Conservation (phyloP, 1,140 invertebrate species). For the Trachymyrmex cornetzi region DNA sequence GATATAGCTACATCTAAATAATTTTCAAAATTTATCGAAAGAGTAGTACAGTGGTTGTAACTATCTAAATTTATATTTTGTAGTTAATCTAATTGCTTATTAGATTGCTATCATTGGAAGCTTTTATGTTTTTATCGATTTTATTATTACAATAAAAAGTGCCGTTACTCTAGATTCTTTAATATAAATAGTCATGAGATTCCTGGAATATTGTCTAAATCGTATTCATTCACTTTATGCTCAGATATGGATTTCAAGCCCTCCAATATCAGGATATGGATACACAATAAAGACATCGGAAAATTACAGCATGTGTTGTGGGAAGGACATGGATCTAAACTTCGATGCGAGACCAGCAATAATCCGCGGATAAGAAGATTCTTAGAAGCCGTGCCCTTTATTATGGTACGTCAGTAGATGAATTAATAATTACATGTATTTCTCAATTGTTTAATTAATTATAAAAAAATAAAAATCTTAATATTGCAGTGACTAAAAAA, state of each 20-base stretch:
- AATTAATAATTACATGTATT: background rate
- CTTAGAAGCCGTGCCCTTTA: slow-evolving; percentile 94
- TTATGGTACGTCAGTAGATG: slow-evolving; percentile 90
- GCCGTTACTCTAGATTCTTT: background rate
- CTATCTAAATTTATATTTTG: background rate
- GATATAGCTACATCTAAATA: background rate
- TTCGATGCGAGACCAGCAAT: slow-evolving; percentile 94
- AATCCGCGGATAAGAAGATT: slow-evolving; percentile 93
- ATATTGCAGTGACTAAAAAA: background rate
- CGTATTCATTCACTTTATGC: background rate
- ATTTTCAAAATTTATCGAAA: background rate
- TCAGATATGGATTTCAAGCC: slow-evolving; percentile 91
- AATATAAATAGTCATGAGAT: background rate
- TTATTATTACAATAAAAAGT: background rate
- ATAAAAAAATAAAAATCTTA: background rate
- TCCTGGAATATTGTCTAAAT: background rate
- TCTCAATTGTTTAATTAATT: background rate
- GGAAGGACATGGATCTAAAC: slow-evolving; percentile 94
- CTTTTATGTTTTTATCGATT: slow-evolving; percentile 5
- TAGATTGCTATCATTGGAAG: too few species aligned
- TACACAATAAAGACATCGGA: slow-evolving; percentile 94
- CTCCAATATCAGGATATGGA: slow-evolving; percentile 96
- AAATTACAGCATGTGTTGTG: slow-evolving; percentile 94
- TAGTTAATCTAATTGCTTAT: background rate
- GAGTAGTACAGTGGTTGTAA: background rate